Percentiles rank a stretch among this genome's conserved stretches.
These are phyloP conservation scores for Argya squamiceps DNA, from an alignment of 2,797 vertebrate genomes.

Conservation along the genomic window DNA sequence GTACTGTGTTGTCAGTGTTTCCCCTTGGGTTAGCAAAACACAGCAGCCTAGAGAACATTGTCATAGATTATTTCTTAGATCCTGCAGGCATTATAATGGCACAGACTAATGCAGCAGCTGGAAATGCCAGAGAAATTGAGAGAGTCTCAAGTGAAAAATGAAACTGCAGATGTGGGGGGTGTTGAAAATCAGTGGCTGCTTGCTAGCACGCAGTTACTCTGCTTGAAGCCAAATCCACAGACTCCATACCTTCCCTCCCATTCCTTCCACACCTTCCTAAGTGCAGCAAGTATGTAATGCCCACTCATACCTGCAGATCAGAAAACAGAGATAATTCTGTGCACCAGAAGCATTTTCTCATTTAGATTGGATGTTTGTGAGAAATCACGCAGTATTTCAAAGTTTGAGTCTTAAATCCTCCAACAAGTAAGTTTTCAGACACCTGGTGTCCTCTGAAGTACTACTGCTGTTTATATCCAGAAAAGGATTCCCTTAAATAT, in stretches of 20 bases:
- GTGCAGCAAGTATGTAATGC: neutral
- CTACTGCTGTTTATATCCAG: neutral
- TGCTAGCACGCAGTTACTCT: neutral
- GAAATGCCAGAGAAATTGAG: slow-evolving; percentile 10
- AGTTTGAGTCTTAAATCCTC: neutral
- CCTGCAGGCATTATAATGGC: slow-evolving; percentile 44
- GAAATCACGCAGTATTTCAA: neutral
- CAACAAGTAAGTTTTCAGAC: neutral
- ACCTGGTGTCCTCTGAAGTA: neutral
- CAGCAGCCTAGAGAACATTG: slow-evolving; percentile 31
- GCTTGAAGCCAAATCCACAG: slow-evolving; percentile 8
- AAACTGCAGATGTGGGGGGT: neutral
- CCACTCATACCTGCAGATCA: neutral
- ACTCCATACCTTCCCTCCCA: neutral
- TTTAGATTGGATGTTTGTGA: neutral
- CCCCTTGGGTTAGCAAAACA: slow-evolving; percentile 17
- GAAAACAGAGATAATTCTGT: neutral
- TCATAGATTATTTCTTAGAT: slow-evolving; percentile 41
- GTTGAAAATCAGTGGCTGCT: slow-evolving; percentile 14
- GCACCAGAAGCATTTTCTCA: neutral
- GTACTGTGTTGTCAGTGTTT: slow-evolving; percentile 3
- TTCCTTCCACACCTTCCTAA: neutral
- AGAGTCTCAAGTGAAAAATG: slow-evolving; percentile 39
- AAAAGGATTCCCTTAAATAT: neutral
- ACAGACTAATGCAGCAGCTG: slow-evolving; percentile 44